Base-by-base conservation (phyloP, 2,888 invertebrate species). In the Drosophila tanythrix region DNA sequence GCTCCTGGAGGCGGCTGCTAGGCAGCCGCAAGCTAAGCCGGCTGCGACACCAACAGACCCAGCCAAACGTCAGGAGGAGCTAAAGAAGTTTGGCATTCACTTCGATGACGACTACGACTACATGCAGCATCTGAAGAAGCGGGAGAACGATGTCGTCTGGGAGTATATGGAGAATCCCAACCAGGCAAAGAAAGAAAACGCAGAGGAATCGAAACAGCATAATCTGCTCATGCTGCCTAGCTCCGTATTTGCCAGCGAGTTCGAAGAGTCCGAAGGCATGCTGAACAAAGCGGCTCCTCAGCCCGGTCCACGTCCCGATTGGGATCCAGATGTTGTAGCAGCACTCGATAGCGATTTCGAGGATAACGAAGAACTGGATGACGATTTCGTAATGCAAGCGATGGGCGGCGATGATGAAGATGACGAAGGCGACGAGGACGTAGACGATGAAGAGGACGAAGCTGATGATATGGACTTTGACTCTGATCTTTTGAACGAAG, bases 21-120 rank as follows among this genome's bases (percentile, higher is more conserved):
- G 89, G 5, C 88, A 88, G 36, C 70, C 82, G 38, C 66, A 70
- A 21, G 57, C 81, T 85, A 81, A 69, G 93, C 93, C 61, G 33
- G 79, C 87, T 38, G 88, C 87, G 43, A 11, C 61, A 0, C 36
- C 81, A 3, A 11, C 72, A 0, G 93, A 94, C 70, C 81, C 90
- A 5, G 89, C 94, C 4, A 95, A 96, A 81, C 94, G 95, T 0
- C 94, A 93, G 77, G 95, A 96, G 76, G 96, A 97, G 82, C 96
- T 97, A 88, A 94, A 94, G 21, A 98, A 98, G 92, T 98, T 95
- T 94, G 99, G 99, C 1, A 96, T 99, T 72, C 97, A 96, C 92
- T 99, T 95, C 92, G 98, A 99, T 88, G 99, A 99, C 93, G 98
- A 98, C 83, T 99, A 98, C 92, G 96, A 99, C 92, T 99, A 99